Evolutionary conservation across 2,797 vertebrate genomes (phyloP).

Genomic region (Pseudochirops cupreus): DNA sequence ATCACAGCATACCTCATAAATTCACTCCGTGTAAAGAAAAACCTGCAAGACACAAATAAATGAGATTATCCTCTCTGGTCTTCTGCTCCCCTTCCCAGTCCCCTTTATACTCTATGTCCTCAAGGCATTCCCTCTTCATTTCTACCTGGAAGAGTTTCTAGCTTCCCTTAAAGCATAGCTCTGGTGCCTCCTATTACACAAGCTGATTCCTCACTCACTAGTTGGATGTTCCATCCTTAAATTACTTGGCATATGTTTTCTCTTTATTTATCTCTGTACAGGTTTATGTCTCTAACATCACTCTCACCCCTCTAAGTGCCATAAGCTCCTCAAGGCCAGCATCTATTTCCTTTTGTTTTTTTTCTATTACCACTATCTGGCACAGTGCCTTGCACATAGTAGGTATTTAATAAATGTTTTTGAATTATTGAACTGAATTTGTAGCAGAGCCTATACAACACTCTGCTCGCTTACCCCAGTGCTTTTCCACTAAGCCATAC

Average conservation of each 20-base stretch:
- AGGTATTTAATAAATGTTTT: not conserved
- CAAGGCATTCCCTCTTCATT: not conserved
- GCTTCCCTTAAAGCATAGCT: not conserved
- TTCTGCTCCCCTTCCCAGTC: not conserved
- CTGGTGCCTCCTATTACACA: not conserved
- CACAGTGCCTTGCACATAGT: not conserved
- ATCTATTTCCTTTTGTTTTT: not conserved
- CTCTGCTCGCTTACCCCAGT: not conserved
- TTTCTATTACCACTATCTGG: not conserved
- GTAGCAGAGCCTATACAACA: not conserved
- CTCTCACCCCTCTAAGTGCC: not conserved
- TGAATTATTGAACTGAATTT: not conserved
- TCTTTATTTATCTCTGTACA: not conserved
- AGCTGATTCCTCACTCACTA: not conserved
- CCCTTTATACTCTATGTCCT: not conserved
- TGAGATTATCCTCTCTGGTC: not conserved
- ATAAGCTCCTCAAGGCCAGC: not conserved
- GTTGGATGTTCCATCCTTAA: not conserved
- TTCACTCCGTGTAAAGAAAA: not conserved
- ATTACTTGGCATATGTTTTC: not conserved
- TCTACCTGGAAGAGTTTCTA: not conserved
- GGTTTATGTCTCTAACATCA: not conserved
- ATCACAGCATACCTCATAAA: not conserved
- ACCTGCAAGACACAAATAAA: not conserved
- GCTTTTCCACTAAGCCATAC: not conserved